Evolutionary conservation across 2,113 vertebrate species (phyloP), one percentile per base, ranked within the genome.

Genomic region (Bambusicola thoracicus): DNA sequence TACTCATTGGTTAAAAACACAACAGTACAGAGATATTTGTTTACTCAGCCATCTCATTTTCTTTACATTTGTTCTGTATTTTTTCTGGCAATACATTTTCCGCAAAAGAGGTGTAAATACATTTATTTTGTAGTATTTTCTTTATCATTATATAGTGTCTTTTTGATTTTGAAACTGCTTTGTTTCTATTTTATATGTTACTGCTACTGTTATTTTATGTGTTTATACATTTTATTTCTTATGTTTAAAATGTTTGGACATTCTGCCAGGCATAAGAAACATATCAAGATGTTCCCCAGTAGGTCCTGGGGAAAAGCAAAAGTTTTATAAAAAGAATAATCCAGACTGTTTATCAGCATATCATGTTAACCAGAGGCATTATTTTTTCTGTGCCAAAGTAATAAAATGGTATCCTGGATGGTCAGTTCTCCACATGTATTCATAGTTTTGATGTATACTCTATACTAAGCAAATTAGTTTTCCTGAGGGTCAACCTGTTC

Each of bases 1-100:
- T 81, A 55, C 51, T 90, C 46, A 29, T 66, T 92, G 81, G 81
- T 89, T 96, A 56, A 89, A 92, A 95, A 93, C 81, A 90, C 74
- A 89, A 90, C 66, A 81, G 89, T 88, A 63, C 16, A 87, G 65
- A 63, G 41, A 56, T 67, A 29, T 34, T 8, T 25, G 27, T 92
- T 86, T 87, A 56, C 49, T 58, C 49, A 89, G 38, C 7, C 7
- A 44, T 61, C 30, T 84, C 63, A 65, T 81, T 93, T 95, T 89
- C 59, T 80, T 88, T 66, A 58, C 7, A 40, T 81, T 15, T 85
- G 29, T 56, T 93, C 74, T 81, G 44, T 67, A 29, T 29, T 53
- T 90, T 27, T 85, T 90, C 40, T 86, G 67, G 67, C 70, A 84
- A 88, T 36, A 2, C 49, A 11, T 12, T 56, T 68, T 66, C 13